These are phyloP conservation scores for Hemicordylus capensis DNA, from an alignment of 2,113 vertebrate species.

Conservation along the genomic window DNA sequence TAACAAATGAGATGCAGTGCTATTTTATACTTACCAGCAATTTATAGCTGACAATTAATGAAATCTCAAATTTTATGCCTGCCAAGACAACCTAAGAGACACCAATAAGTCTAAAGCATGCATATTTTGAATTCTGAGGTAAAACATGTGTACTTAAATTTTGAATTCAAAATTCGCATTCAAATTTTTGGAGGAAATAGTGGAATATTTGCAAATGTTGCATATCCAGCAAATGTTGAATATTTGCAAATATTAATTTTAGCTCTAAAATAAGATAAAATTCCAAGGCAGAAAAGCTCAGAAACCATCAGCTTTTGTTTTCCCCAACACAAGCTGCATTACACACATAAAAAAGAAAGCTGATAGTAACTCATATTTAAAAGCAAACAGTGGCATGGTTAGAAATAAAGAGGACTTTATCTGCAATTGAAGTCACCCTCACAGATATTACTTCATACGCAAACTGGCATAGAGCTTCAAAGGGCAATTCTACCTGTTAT, in stretches of 20 bases:
- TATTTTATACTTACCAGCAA: too few relatives aligned
- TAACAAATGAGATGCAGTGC: neutral
- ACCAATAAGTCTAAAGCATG: neutral
- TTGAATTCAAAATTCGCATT: neutral
- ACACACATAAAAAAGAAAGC: neutral
- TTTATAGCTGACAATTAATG: neutral
- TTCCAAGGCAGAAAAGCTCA: neutral
- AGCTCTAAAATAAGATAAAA: neutral
- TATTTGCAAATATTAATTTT: neutral
- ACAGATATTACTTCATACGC: neutral
- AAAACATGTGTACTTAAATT: too few relatives aligned
- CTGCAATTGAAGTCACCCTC: constrained; percentile 15
- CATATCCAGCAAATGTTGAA: neutral
- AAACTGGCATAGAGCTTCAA: constrained; percentile 10
- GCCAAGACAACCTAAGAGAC: neutral
- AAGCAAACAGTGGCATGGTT: constrained; percentile 2
- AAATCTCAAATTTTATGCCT: neutral
- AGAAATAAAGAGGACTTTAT: neutral
- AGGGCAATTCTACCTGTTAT: neutral
- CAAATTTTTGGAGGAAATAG: neutral
- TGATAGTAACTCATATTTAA: neutral
- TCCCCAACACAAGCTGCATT: neutral
- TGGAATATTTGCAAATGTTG: neutral
- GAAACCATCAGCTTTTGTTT: neutral
- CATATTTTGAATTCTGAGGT: neutral